Conservation (phyloP, 2,113 vertebrate species). For the Herpetotheres cachinnans region DNA sequence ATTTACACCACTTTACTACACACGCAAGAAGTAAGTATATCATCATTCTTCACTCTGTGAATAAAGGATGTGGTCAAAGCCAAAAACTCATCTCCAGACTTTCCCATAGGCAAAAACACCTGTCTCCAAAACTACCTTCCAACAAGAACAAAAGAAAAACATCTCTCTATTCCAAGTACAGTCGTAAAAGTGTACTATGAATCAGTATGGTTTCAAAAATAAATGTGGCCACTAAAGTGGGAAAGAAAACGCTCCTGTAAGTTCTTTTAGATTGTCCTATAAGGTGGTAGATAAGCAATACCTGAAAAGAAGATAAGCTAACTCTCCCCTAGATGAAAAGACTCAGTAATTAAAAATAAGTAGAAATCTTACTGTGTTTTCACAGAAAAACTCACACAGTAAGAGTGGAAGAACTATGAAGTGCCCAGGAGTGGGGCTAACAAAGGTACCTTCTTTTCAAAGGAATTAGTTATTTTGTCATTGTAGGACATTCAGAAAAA, state of each 20-base stretch:
- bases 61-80: background rate
- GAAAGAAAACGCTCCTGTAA: background rate
- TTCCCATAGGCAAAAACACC: background rate
- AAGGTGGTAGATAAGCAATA: background rate
- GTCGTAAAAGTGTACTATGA: background rate
- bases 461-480: background rate
- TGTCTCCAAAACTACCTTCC: background rate
- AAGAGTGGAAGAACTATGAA: background rate
- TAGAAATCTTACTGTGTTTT: background rate
- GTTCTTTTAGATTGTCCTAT: background rate
- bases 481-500: background rate
- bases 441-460: background rate
- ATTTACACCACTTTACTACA: conserved; percentile 2
- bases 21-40: background rate
- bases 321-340: background rate
- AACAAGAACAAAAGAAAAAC: background rate
- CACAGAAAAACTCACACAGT: background rate
- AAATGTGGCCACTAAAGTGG: background rate
- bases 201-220: background rate
- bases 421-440: background rate
- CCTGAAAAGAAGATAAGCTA: background rate
- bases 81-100: background rate
- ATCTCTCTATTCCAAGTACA: background rate
- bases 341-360: background rate
- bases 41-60: background rate